Evolutionary conservation across 2,113 vertebrate genomes (phyloP).

Genomic region (mouse (Mus musculus)): GRCm39 chr11:84935001-84935500

Average conservation of each 20-base stretch:
- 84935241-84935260: constrained; percentile 16
- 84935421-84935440: constrained; percentile 39
- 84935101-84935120: not conserved
- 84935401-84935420: constrained; percentile 50
- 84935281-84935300: not conserved
- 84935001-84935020: not conserved
- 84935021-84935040: not conserved
- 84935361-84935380: constrained; percentile 29
- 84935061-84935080: not conserved
- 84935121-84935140: constrained; percentile 38
- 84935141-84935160: not conserved
- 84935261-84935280: not conserved
- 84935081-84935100: not conserved
- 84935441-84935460: constrained; percentile 21
- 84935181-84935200: not conserved
- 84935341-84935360: not conserved
- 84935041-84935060: not conserved
- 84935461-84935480: not conserved
- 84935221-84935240: constrained; percentile 10
- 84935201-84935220: not conserved
- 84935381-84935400: not conserved
- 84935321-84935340: not conserved
- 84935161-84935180: constrained; percentile 20
- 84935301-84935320: not conserved
- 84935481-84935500: constrained; percentile 29